phyloP scores from a whole-genome alignment of 2,888 invertebrate genomes.

The Limnephilus auricula region DNA sequence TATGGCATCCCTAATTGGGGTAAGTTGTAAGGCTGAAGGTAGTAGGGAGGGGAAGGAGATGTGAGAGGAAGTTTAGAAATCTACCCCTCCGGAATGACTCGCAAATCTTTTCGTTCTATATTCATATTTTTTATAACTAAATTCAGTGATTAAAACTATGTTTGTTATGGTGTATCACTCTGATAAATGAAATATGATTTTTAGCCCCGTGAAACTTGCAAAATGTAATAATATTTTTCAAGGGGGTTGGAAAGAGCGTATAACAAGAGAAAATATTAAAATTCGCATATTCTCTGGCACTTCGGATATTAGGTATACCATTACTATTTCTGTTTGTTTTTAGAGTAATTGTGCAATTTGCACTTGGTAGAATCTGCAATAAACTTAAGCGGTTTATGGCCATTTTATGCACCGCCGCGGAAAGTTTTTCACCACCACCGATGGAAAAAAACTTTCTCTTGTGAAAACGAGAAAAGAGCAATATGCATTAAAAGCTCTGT shows the following conservation, averaged over 20 bases:
- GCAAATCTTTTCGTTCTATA: no score
- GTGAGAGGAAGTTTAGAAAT: no score
- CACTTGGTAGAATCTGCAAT: background rate
- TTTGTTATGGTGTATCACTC: no score
- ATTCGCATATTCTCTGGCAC: background rate
- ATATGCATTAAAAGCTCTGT: background rate
- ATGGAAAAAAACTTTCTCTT: background rate
- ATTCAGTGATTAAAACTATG: no score
- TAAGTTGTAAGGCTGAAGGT: no score
- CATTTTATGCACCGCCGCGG: background rate
- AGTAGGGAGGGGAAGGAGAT: no score
- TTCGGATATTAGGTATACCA: background rate
- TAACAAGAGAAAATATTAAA: background rate
- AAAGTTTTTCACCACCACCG: background rate
- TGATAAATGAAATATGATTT: no score
- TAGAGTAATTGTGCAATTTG: constrained; percentile 16
- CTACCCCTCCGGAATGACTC: no score
- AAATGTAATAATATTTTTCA: no score
- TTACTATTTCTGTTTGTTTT: background rate
- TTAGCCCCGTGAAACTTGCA: no score
- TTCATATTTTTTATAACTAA: no score
- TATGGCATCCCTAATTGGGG: no score
- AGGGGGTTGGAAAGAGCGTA: background rate
- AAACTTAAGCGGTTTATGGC: constrained; percentile 4
- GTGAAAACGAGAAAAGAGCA: constrained; percentile 8